Conservation (phyloP, 1,140 invertebrate species). For the Nasonia giraulti region DNA sequence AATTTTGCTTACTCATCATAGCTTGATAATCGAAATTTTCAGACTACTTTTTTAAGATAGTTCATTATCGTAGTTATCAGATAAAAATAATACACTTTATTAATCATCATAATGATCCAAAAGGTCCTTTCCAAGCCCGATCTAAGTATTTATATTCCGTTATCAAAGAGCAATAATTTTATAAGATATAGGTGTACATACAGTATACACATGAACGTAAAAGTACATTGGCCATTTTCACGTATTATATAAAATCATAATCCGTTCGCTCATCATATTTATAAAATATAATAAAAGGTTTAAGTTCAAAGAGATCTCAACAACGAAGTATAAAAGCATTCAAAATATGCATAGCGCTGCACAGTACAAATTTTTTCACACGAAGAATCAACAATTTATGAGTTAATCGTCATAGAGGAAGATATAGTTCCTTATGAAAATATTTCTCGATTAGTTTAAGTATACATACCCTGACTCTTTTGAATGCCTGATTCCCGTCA, state of each 20-base stretch:
- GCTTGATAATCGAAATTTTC: background rate
- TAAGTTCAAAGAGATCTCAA: constrained; percentile 26
- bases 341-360: background rate
- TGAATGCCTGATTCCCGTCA: background rate
- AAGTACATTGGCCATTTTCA: constrained; percentile 12
- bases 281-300: constrained; percentile 31
- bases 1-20: background rate
- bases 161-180: background rate
- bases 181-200: background rate
- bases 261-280: background rate
- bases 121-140: background rate
- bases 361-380: background rate
- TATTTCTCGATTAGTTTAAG: background rate
- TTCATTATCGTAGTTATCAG: background rate
- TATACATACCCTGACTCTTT: constrained; percentile 4
- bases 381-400: constrained; percentile 4
- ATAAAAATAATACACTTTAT: background rate
- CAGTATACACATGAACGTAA: background rate
- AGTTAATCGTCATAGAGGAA: background rate
- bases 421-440: constrained; percentile 18
- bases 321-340: constrained; percentile 15
- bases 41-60: background rate
- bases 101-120: background rate
- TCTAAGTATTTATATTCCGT: background rate
- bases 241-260: constrained; percentile 1